A percentile compares a stretch with the other conserved stretches of the same genome.
Evolutionary conservation across 2,113 vertebrate species (phyloP).

Genomic region (Meriones unguiculatus): DNA sequence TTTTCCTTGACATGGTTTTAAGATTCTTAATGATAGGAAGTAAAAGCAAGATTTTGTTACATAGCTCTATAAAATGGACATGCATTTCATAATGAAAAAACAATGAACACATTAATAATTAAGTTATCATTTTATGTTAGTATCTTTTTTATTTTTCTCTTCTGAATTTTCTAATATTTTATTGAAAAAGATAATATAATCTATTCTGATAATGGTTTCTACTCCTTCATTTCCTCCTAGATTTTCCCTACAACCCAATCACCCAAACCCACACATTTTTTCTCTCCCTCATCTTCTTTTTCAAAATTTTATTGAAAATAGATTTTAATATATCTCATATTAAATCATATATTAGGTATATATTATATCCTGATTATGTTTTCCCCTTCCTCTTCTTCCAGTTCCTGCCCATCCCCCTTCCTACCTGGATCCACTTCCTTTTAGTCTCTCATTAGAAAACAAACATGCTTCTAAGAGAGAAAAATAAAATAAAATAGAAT

Average conservation of each 20-base stretch:
- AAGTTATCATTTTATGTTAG: background rate
- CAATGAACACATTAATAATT: background rate
- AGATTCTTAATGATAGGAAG: background rate
- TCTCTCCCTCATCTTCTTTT: background rate
- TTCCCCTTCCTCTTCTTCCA: background rate
- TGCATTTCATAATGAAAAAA: background rate
- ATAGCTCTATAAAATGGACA: background rate
- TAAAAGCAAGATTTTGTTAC: background rate
- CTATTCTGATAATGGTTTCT: background rate
- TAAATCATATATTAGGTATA: background rate
- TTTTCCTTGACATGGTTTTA: background rate
- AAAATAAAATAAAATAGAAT: background rate
- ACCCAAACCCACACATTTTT: background rate
- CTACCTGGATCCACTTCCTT: background rate
- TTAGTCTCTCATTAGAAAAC: background rate
- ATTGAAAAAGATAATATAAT: background rate
- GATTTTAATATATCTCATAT: background rate
- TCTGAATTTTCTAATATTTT: background rate
- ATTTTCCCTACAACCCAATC: background rate
- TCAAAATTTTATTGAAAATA: background rate
- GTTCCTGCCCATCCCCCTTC: background rate
- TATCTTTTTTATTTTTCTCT: background rate
- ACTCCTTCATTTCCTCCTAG: background rate
- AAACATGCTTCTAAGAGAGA: background rate
- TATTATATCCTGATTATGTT: background rate